Conservation (phyloP, 2,113 vertebrate species). For the Galeopterus variegatus region DNA sequence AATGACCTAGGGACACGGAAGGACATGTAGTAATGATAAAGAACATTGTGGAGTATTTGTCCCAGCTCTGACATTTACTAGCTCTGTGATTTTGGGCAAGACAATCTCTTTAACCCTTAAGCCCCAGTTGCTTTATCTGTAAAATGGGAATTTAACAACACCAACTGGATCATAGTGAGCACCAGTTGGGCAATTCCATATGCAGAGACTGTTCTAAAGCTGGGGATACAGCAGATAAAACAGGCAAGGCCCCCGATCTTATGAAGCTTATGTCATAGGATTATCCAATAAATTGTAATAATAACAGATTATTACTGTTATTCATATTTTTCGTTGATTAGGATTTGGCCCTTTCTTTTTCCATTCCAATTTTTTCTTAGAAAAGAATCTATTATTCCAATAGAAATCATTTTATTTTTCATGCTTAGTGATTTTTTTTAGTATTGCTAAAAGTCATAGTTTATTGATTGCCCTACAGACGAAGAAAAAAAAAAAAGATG, state of each 20-base stretch:
- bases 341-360: constrained; percentile 46
- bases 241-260: neutral
- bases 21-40: neutral
- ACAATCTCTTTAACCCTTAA: constrained; percentile 17
- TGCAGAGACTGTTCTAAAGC: neutral
- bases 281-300: neutral
- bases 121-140: constrained; percentile 1
- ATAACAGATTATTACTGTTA: neutral
- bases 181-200: neutral
- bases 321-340: neutral
- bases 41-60: neutral
- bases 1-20: neutral
- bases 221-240: neutral
- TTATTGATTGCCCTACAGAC: neutral
- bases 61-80: neutral
- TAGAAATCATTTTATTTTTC: constrained; percentile 20
- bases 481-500: too few relatives aligned
- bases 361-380: neutral
- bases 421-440: neutral
- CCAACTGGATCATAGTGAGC: neutral
- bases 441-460: constrained; percentile 36
- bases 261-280: neutral
- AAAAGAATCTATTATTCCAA: neutral
- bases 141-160: neutral
- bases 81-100: constrained; percentile 24